Conservation (phyloP, 2,113 vertebrate genomes). For the Nerophis ophidion region DNA sequence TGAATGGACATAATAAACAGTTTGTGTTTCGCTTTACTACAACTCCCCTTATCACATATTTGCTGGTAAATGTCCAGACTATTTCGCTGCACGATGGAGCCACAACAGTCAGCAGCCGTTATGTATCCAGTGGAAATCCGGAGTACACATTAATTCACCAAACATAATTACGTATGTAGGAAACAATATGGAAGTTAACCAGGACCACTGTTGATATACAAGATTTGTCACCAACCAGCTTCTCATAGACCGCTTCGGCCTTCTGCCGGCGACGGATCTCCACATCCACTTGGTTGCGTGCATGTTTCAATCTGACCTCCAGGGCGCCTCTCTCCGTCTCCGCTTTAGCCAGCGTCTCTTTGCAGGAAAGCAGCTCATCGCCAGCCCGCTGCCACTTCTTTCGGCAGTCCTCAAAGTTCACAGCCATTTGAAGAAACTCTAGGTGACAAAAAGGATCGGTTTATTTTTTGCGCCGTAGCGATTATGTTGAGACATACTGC, state of each 20-base stretch:
- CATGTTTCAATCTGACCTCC: constrained; percentile 91
- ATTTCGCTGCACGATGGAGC: too few relatives aligned
- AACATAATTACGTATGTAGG: too few relatives aligned
- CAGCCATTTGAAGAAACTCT: constrained; percentile 86
- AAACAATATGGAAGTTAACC: neutral
- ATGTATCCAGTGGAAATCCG: too few relatives aligned
- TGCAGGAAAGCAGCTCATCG: constrained; percentile 77
- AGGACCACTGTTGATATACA: neutral
- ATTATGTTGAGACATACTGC: too few relatives aligned
- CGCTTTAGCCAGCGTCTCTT: constrained; percentile 80
- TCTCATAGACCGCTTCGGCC: constrained; percentile 84
- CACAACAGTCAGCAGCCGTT: too few relatives aligned
- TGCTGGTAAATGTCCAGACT: too few relatives aligned
- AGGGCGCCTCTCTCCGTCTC: constrained; percentile 82
- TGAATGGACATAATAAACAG: too few relatives aligned
- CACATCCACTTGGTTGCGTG: constrained; percentile 92
- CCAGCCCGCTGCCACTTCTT: constrained; percentile 75
- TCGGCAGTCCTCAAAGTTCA: constrained; percentile 83
- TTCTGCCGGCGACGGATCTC: constrained; percentile 89
- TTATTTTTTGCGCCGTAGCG: too few relatives aligned
- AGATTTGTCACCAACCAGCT: constrained; percentile 75
- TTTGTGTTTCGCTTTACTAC: too few relatives aligned
- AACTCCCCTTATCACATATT: too few relatives aligned
- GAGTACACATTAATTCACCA: too few relatives aligned
- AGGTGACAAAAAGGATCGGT: constrained; percentile 7